A percentile compares a stretch with the other conserved stretches of the same genome.
These are phyloP conservation scores for Drosophila mimica DNA, from an alignment of 2,888 invertebrate genomes.

Conservation along the genomic window DNA sequence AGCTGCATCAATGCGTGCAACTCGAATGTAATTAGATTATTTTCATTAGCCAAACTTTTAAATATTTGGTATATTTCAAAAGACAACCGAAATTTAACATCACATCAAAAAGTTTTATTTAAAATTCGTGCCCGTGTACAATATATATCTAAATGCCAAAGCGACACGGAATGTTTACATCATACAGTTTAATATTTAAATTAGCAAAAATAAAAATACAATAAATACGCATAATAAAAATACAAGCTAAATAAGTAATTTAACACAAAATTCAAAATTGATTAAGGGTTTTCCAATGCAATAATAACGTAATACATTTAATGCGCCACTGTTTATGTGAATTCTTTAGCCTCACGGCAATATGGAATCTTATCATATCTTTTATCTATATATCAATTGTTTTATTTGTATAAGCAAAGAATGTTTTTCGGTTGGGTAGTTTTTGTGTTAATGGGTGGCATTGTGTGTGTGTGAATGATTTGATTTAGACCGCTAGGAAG, in stretches of 20 bases:
- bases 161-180: slow-evolving; percentile 70
- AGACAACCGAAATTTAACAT: slow-evolving; percentile 25
- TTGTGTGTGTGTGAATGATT: slow-evolving; percentile 20
- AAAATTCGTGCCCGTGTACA: slow-evolving; percentile 57
- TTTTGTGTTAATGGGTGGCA: slow-evolving; percentile 10
- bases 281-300: slow-evolving; percentile 10
- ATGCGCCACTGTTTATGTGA: slow-evolving; percentile 38
- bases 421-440: slow-evolving; percentile 17
- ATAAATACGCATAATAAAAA: slow-evolving; percentile 45
- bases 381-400: slow-evolving; percentile 10
- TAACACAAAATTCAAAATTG: slow-evolving; percentile 27
- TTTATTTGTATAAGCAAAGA: slow-evolving; percentile 15
- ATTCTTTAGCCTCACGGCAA: slow-evolving; percentile 28
- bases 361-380: slow-evolving; percentile 4
- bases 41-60: background rate
- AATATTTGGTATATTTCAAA: background rate
- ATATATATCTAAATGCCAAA: slow-evolving; percentile 32
- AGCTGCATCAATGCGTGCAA: background rate
- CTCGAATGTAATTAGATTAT: background rate
- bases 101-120: slow-evolving; percentile 58
- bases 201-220: slow-evolving; percentile 30
- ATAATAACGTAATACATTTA: slow-evolving; percentile 52
- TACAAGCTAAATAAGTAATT: slow-evolving; percentile 30
- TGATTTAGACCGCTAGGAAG: slow-evolving; percentile 72
- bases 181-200: slow-evolving; percentile 37